Percentiles rank a stretch among this genome's conserved stretches.
phyloP scores from a whole-genome alignment of 1,140 invertebrate species.

The Anthonomus grandis region DNA sequence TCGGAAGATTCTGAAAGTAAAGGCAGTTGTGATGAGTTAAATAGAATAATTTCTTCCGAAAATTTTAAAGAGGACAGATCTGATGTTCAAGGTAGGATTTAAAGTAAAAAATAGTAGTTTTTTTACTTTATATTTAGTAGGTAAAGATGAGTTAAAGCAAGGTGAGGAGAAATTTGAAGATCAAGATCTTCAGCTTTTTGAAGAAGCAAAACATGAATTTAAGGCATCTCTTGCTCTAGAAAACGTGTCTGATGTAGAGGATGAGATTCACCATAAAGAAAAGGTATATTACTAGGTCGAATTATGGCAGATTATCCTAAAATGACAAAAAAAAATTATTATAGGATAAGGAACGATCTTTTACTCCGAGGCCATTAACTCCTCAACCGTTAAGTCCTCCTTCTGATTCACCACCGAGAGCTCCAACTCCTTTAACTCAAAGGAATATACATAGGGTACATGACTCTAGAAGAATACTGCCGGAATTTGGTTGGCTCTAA shows the following conservation, averaged over 20 bases:
- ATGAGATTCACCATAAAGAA: neutral
- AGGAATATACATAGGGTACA: constrained; percentile 31
- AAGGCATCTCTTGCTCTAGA: neutral
- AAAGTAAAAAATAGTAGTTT: too few species aligned
- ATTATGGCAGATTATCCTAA: neutral
- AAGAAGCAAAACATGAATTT: too few species aligned
- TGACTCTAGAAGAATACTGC: constrained; percentile 19
- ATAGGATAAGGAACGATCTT: neutral
- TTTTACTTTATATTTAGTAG: too few species aligned
- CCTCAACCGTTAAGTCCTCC: constrained; percentile 1
- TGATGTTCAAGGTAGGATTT: too few species aligned
- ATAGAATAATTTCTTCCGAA: constrained; percentile 3
- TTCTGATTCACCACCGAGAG: constrained; percentile 4
- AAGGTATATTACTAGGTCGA: neutral
- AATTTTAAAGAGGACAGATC: neutral
- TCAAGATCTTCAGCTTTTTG: neutral
- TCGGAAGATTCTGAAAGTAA: constrained; percentile 5
- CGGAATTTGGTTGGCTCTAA: constrained; percentile 37
- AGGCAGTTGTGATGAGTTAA: constrained; percentile 4
- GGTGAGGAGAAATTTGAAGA: neutral
- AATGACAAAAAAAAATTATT: neutral
- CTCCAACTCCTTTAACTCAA: constrained; percentile 18
- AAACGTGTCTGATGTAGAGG: neutral
- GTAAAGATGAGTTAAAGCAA: neutral
- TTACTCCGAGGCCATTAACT: neutral